phyloP scores from a whole-genome alignment of 2,888 invertebrate species.

The Operophtera brumata region DNA sequence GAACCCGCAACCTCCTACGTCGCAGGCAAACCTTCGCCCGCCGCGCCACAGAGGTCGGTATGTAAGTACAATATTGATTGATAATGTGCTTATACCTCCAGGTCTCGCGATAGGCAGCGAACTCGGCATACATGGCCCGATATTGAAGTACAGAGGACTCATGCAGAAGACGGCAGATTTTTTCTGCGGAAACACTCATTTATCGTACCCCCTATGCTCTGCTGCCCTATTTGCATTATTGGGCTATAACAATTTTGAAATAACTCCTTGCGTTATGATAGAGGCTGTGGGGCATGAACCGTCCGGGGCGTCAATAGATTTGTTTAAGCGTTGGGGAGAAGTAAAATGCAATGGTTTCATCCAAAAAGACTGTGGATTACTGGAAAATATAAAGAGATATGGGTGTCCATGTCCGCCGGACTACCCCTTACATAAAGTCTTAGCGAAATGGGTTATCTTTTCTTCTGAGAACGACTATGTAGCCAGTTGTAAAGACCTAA shows the following conservation, averaged over 20 bases:
- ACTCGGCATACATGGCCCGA: background rate
- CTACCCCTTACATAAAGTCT: background rate
- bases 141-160: background rate
- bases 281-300: background rate
- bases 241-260: background rate
- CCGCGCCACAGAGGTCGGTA: no score
- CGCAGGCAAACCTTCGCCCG: no score
- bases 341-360: background rate
- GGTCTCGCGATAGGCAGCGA: background rate
- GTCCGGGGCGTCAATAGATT: background rate
- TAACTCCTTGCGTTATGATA: background rate
- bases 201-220: background rate
- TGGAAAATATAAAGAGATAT: background rate
- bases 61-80: no score
- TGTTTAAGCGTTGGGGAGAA: background rate
- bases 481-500: background rate
- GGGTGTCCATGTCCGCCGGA: background rate
- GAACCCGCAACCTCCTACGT: no score
- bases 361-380: background rate
- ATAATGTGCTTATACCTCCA: background rate
- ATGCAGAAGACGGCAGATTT: background rate
- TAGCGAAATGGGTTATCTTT: background rate
- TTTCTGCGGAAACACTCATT: background rate
- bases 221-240: background rate
- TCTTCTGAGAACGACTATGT: background rate